Percentiles rank a stretch among this genome's conserved stretches.
Conservation (phyloP, 2,797 vertebrate genomes). For the Carcharodon carcharias region DNA sequence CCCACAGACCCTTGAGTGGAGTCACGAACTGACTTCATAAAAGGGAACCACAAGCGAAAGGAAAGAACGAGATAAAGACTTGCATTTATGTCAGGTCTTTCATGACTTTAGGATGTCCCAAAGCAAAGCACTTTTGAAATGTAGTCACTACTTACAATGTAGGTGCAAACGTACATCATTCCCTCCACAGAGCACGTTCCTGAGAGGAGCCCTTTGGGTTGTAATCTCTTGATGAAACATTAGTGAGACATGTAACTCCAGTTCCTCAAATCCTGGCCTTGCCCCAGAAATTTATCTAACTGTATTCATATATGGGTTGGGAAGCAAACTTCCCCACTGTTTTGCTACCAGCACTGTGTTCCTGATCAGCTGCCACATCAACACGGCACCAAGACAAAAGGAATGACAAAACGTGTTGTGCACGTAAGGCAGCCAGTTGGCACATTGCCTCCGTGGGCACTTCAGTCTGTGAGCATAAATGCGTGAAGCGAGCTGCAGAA, state of each 20-base stretch:
- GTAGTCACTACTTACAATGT: not conserved
- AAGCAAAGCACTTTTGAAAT: not conserved
- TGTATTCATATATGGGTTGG: not conserved
- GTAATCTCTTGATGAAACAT: not conserved
- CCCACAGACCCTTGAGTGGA: not conserved
- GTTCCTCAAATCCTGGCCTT: not conserved
- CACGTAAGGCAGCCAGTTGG: not conserved
- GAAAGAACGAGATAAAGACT: not conserved
- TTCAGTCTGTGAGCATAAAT: not conserved
- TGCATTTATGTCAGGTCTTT: not conserved
- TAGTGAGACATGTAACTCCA: not conserved
- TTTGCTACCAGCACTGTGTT: not conserved
- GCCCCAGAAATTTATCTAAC: not conserved
- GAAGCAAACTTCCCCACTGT: not conserved
- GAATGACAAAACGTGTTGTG: not conserved
- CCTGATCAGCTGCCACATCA: constrained; percentile 15
- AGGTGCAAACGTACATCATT: not conserved
- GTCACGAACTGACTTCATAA: not conserved
- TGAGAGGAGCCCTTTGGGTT: not conserved
- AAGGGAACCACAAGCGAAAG: not conserved
- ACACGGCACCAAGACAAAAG: not conserved
- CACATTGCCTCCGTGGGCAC: not conserved
- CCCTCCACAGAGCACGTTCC: not conserved
- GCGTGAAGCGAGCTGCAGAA: not conserved
- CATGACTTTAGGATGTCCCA: not conserved